These are phyloP conservation scores for Atta cephalotes DNA, from an alignment of 1,140 invertebrate species.

Conservation along the genomic window DNA sequence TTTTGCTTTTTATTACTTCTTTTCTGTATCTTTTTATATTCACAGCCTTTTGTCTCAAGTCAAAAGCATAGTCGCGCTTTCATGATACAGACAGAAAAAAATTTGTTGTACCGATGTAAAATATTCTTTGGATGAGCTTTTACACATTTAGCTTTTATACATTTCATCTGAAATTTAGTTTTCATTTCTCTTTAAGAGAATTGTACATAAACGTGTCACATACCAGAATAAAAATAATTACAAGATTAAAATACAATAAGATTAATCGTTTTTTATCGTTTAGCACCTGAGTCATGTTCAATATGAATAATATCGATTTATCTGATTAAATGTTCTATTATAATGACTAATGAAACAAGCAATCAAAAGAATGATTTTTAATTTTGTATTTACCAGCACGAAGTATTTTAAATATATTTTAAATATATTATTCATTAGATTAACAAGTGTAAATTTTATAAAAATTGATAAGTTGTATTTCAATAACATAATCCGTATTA, in stretches of 20 bases:
- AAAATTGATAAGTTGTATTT: slow-evolving; percentile 1
- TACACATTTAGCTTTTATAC: slow-evolving; percentile 47
- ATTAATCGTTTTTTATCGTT: background rate
- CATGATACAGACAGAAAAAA: slow-evolving; percentile 24
- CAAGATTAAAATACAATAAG: background rate
- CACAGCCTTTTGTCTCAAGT: slow-evolving; percentile 20
- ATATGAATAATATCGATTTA: slow-evolving; percentile 24
- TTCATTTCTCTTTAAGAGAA: background rate
- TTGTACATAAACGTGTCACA: background rate
- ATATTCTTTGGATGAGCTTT: slow-evolving; percentile 33
- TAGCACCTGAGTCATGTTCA: background rate
- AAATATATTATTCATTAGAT: background rate
- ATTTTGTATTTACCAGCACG: no score
- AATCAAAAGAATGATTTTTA: no score
- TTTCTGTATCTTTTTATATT: slow-evolving; percentile 3
- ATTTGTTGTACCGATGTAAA: slow-evolving; percentile 25
- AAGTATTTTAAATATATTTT: background rate
- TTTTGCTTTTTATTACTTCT: slow-evolving; percentile 44
- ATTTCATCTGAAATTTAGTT: slow-evolving; percentile 40
- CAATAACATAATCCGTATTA: slow-evolving; percentile 37
- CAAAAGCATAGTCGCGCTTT: slow-evolving; percentile 17
- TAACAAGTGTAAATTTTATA: background rate
- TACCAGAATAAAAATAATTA: slow-evolving; percentile 8
- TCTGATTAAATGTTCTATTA: background rate
- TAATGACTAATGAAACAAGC: no score